These are phyloP conservation scores for Pocillopora verrucosa DNA, from an alignment of 64 coral and sea anemone species.

Conservation along the genomic window DNA sequence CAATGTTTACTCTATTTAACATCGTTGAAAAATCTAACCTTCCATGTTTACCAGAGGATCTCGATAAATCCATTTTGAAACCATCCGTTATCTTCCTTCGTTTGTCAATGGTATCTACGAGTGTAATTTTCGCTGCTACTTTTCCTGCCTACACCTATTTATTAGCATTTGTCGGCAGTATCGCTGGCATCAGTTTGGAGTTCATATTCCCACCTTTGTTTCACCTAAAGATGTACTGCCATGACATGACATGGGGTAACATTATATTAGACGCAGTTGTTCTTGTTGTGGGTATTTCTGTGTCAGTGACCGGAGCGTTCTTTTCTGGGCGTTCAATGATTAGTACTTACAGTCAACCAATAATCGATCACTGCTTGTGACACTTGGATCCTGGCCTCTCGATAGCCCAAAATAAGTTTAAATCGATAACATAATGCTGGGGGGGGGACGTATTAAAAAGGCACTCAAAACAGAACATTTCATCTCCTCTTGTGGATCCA, in stretches of 20 bases:
- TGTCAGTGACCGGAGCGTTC: conserved; percentile 67
- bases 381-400: no score
- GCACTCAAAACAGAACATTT: no score
- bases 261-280: conserved; percentile 57
- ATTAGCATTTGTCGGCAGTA: conserved; percentile 81
- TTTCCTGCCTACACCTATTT: conserved; percentile 83
- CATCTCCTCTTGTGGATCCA: no score
- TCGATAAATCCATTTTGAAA: conserved; percentile 48
- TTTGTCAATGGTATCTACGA: conserved; percentile 45
- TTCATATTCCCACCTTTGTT: conserved; percentile 91
- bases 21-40: conserved; percentile 73
- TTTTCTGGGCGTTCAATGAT: conserved; percentile 73
- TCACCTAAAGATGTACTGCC: conserved; percentile 87
- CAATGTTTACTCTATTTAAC: conserved; percentile 98
- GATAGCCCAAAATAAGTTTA: neutral
- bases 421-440: no score
- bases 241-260: conserved; percentile 68
- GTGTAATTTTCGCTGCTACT: conserved; percentile 70
- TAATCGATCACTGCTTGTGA: neutral
- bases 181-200: conserved; percentile 88
- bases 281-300: conserved; percentile 64
- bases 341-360: conserved; percentile 28
- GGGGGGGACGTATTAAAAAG: no score
- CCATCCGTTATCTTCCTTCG: conserved; percentile 55
- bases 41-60: conserved; percentile 43